Evolutionary conservation across 2,888 invertebrate genomes (phyloP).

Genomic region (Pteria penguin): DNA sequence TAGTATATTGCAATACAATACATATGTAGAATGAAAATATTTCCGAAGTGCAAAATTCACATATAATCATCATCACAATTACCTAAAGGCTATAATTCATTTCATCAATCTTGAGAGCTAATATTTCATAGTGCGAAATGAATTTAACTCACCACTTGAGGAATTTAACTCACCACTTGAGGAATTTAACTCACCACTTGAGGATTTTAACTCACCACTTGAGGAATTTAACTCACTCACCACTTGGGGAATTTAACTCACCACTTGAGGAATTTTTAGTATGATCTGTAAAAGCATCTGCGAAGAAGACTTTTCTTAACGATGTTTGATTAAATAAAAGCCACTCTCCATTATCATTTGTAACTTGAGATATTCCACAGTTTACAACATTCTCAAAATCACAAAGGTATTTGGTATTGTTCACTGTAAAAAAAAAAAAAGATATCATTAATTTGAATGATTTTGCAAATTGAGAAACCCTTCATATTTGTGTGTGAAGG

Average conservation of each 20-base stretch:
- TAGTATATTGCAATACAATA: too few relatives aligned
- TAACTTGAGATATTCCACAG: slow-evolving; percentile 67
- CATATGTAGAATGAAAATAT: too few relatives aligned
- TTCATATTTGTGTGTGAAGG: too few relatives aligned
- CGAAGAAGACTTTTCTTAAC: slow-evolving; percentile 25
- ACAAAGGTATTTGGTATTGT: slow-evolving; percentile 54
- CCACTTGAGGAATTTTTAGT: slow-evolving; percentile 55
- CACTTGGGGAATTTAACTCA: slow-evolving; percentile 36
- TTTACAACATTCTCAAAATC: slow-evolving; percentile 68
- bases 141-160: too few relatives aligned
- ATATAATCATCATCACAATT: too few relatives aligned
- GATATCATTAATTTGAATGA: not conserved
- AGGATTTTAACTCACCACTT: too few relatives aligned
- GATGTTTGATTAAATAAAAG: slow-evolving; percentile 57
- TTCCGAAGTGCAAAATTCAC: too few relatives aligned
- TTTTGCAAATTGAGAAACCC: not conserved
- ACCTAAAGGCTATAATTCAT: too few relatives aligned
- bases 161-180: slow-evolving; percentile 49
- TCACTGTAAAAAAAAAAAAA: slow-evolving; percentile 4
- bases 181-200: too few relatives aligned
- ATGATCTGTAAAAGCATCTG: slow-evolving; percentile 60
- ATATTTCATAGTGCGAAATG: too few relatives aligned
- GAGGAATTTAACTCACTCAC: too few relatives aligned
- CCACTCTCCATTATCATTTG: slow-evolving; percentile 66
- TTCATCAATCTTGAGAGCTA: too few relatives aligned